Conservation (phyloP, 2,113 vertebrate species). For the Menidia beryllina region DNA sequence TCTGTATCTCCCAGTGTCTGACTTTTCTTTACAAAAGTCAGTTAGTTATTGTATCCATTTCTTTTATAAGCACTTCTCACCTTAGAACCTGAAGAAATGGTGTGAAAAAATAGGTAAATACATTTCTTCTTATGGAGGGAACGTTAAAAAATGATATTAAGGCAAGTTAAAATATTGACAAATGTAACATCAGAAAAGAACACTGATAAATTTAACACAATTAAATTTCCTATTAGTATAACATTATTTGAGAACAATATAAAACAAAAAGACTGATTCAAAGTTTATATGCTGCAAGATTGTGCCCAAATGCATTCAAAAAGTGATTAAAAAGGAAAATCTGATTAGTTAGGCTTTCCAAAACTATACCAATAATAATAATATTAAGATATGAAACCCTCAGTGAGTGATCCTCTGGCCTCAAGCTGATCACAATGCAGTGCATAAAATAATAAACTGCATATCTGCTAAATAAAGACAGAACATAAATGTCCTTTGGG, state of each 20-base stretch:
- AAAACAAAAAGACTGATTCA: constrained; percentile 6
- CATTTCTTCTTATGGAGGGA: background rate
- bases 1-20: constrained; percentile 15
- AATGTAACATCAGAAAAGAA: background rate
- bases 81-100: constrained; percentile 39
- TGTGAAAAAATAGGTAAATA: background rate
- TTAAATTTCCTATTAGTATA: background rate
- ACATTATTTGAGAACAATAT: constrained; percentile 11
- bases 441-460: constrained; percentile 10
- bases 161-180: constrained; percentile 19
- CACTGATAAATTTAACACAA: constrained; percentile 5
- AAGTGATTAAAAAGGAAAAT: constrained; percentile 19
- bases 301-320: constrained; percentile 25
- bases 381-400: constrained; percentile 8
- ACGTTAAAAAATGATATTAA: constrained; percentile 13
- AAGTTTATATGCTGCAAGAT: background rate
- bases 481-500: constrained; percentile 14
- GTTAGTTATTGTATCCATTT: background rate
- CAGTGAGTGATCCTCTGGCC: background rate
- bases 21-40: background rate
- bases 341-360: background rate
- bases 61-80: constrained; percentile 10
- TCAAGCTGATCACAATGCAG: constrained; percentile 7
- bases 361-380: background rate
- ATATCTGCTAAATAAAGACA: background rate